Conservation (phyloP, 2,888 invertebrate genomes). For the Standfussiana lucernea region DNA sequence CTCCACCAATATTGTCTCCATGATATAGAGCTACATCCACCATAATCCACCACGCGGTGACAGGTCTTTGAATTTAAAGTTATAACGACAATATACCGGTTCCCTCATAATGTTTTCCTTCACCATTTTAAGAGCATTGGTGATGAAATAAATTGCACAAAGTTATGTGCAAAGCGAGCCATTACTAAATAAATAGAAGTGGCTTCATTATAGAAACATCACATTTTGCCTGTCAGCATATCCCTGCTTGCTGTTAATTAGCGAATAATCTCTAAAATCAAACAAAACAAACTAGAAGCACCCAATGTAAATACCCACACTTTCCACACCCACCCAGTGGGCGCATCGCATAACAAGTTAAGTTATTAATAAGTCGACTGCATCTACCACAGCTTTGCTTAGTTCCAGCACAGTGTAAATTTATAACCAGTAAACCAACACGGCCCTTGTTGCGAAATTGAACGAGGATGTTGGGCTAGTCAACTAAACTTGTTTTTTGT, state of each 20-base stretch:
- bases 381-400: background rate
- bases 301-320: background rate
- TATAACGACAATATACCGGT: background rate
- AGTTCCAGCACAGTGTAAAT: conserved; percentile 1
- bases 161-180: too few relatives aligned
- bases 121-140: background rate
- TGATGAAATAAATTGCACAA: background rate
- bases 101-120: background rate
- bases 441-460: background rate
- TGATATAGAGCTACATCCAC: background rate
- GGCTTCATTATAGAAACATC: background rate
- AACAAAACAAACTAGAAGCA: background rate
- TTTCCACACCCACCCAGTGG: background rate
- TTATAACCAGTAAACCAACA: background rate
- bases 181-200: too few relatives aligned
- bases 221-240: background rate
- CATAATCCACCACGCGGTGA: too few relatives aligned
- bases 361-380: conserved; percentile 32
- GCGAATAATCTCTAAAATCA: background rate
- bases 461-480: background rate
- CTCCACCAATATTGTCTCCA: background rate
- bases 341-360: conserved; percentile 1
- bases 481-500: background rate
- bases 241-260: background rate
- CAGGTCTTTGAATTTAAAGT: too few relatives aligned